These are phyloP conservation scores for Aphaenogaster floridana DNA, from an alignment of 1,140 invertebrate species.

Conservation along the genomic window DNA sequence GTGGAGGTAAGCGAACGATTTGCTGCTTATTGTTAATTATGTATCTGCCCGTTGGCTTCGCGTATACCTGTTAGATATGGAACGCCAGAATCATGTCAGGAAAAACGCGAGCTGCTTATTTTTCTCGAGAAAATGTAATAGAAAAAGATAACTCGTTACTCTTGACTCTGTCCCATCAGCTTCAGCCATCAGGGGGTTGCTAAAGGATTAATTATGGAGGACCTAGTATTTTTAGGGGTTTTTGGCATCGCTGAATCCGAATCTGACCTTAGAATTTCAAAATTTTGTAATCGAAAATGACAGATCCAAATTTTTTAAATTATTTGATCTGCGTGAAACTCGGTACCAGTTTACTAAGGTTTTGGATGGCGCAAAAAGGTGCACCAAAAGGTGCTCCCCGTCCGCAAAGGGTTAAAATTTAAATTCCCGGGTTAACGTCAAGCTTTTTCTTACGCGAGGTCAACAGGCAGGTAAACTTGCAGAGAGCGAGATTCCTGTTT, in stretches of 20 bases:
- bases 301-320: too few species aligned
- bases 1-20: slow-evolving; percentile 37
- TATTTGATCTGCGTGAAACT: too few species aligned
- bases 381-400: too few species aligned
- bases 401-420: too few species aligned
- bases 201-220: too few species aligned
- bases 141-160: not conserved
- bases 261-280: too few species aligned
- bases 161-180: not conserved
- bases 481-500: not conserved
- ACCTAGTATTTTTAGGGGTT: too few species aligned
- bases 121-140: not conserved
- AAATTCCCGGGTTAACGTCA: not conserved
- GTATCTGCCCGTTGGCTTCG: not conserved
- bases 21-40: not conserved
- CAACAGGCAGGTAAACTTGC: not conserved
- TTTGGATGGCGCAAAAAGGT: too few species aligned
- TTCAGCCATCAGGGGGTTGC: too few species aligned
- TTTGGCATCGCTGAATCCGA: too few species aligned
- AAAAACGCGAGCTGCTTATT: not conserved
- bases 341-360: too few species aligned
- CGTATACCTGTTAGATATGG: not conserved
- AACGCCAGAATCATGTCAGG: not conserved
- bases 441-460: not conserved
- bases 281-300: too few species aligned